These are phyloP conservation scores for Papilio polytes DNA, from an alignment of 1,140 invertebrate species.

Conservation along the genomic window DNA sequence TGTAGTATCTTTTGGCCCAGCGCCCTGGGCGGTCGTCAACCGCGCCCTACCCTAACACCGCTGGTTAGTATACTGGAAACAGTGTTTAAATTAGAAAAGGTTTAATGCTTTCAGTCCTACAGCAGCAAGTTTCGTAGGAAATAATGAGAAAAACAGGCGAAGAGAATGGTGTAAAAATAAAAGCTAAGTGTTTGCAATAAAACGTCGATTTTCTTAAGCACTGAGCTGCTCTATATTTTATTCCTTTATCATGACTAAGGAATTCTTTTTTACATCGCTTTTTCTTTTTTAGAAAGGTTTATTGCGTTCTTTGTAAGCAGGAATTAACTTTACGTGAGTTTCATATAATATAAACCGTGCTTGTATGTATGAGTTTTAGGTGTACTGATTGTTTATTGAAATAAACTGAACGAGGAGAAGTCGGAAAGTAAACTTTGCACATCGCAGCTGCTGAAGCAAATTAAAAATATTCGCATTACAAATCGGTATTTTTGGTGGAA, in stretches of 20 bases:
- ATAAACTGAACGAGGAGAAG: not conserved
- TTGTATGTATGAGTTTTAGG: not conserved
- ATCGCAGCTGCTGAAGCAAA: not conserved
- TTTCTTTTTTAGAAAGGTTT: not conserved
- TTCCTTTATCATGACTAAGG: not conserved
- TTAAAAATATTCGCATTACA: not conserved
- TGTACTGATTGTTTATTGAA: not conserved
- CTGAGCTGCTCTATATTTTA: constrained; percentile 2
- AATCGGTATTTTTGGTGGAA: not conserved
- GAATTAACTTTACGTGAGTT: not conserved
- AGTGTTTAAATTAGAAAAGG: not conserved
- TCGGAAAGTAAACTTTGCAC: not conserved
- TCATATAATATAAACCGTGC: too few relatives aligned
- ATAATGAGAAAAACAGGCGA: not conserved
- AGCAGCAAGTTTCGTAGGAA: not conserved
- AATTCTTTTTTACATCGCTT: constrained; percentile 10
- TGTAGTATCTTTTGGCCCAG: too few relatives aligned
- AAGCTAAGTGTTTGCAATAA: constrained; percentile 19
- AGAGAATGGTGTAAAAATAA: constrained; percentile 11
- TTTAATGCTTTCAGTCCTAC: not conserved
- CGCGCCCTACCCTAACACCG: too few relatives aligned
- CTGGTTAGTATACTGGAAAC: too few relatives aligned
- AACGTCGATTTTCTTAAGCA: constrained; percentile 17
- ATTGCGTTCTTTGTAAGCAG: not conserved
- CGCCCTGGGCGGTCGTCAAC: too few relatives aligned